Base-by-base conservation (phyloP, 2,888 invertebrate genomes). In the Epinotia brunnichana region DNA sequence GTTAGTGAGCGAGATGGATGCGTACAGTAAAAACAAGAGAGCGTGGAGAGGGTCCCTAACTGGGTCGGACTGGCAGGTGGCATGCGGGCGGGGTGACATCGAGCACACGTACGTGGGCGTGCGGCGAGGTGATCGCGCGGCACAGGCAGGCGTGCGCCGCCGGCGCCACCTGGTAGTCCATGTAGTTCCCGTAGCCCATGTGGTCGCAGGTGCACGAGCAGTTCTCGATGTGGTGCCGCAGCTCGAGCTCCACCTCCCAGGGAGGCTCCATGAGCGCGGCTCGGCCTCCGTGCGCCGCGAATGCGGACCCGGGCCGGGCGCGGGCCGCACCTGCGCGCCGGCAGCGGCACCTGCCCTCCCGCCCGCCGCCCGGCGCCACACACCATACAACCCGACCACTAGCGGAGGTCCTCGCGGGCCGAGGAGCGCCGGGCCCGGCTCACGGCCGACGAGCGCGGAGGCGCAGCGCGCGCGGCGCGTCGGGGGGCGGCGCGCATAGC, bases 131-230 rank as follows among this genome's bases (percentile, higher is more conserved):
- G 89, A 92, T 89, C 80, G 92, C 92, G 85, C 92, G 92, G 86
- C 92, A 92, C 79, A 92, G 85, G 84, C 92, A 92, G 85, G 90
- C 91, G 85, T 92, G 91, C 79, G 90, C 90, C 78, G 87, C 88
- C 82, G 92, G 90, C 81, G 91, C 89, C 90, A 96, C 96, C 95
- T 97, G 97, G 93, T 97, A 97, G 94, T 97, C 97, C 95, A 97
- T 96, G 90, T 96, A 97, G 94, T 97, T 97, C 83, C 97, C 97
- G 94, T 97, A 97, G 87, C 97, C 97, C 96, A 97, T 96, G 94
- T 97, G 97, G 94, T 97, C 97, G 95, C 97, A 97, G 83, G 97
- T 96, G 94, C 97, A 97, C 82, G 97, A 96, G 94, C 97, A 97
- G 89, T 95, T 96, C 91, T 97, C 96, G 89, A 97, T 97, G 94